Evolutionary conservation across 2,113 vertebrate species (phyloP), one percentile per base, ranked within the genome.

Genomic region (Grammomys dolichurus): DNA sequence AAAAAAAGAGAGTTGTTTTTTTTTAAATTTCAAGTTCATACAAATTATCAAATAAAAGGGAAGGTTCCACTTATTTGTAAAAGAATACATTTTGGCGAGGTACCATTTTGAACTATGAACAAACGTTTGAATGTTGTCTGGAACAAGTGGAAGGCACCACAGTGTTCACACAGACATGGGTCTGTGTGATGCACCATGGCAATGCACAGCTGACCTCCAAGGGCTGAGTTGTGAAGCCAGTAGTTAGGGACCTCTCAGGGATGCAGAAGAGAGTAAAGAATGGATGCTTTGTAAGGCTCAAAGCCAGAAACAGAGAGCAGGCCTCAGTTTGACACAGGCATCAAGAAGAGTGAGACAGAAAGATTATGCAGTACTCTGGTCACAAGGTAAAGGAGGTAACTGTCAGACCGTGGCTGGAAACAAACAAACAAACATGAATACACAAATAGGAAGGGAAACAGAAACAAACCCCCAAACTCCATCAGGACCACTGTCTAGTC

Each of bases 41-140:
- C 70, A 78, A 90, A 69, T 85, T 88, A 28, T 56, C 4, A 90
- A 88, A 85, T 73, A 51, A 77, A 90, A 90, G 93, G 33, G 93
- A 95, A 93, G 10, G 9, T 63, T 73, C 60, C 0, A 54, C 5
- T 70, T 96, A 82, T 76, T 89, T 93, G 93, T 51, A 80, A 94
- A 93, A 77, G 58, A 90, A 78, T 65, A 3, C 1, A 56, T 43
- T 72, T 96, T 85, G 67, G 43, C 14, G 87, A 96, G 86, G 7
- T 40, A 2, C 28, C 26, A 51, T 58, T 69, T 26, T 92, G 82
- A 54, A 19, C 40, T 86, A 63, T 82, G 87, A 70, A 75, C 40
- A 87, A 81, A 67, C 22, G n/a, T 80, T 46, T 60, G 51, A 31
- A 70, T 84, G 69, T 36, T 40, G 75, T 4, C 2, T 81, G 46